Evolutionary conservation across 2,113 vertebrate species (phyloP), one percentile per base, ranked within the genome.

Genomic region (Chloroceryle aenea): DNA sequence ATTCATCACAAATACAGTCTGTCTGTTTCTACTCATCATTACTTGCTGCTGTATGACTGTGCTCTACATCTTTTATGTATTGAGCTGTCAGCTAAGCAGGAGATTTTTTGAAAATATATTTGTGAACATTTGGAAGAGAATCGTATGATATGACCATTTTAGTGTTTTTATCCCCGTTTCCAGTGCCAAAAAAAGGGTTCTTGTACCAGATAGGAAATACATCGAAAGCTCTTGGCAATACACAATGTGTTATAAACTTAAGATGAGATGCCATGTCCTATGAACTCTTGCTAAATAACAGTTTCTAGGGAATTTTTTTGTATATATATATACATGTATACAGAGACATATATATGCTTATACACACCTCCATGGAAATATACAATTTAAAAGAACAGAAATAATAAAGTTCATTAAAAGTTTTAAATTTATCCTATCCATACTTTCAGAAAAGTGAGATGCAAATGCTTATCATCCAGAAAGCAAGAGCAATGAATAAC

Each of bases 261-360:
- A 66, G 78, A 87, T 53, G 47, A 48, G 30, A 34, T 90, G 32
- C 22, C 26, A 47, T 42, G 59, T 85, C 42, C 47, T 62, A 13
- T 80, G 58, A 83, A 84, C 58, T 80, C 67, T 50, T 38, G 30
- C 53, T 67, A 93, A 89, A 67, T 38, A 86, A 91, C n/a, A 86
- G 10, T 84, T 59, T 77, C 2, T 25, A 42, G 38, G 42, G 13
- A 86, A 15, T 48, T 48, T 71, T 7, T 12, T 56, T 18, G 10
- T n/a, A 21, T n/a, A 47, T 38, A 6, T 47, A 21, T 25, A 1
- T 27, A 32, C 4, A 23, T 15, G 14, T 2, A 58, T 10, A 43
- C 4, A 30, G 2, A 66, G 2, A 27, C 0, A 34, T 8, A 64
- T 4, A 25, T 6, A 45, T 12, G 20, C 6, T 30, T 8, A 52